Evolutionary conservation across 92 coral and sea anemone species (phyloP).

Genomic region (Palythoa caribaeorum): DNA sequence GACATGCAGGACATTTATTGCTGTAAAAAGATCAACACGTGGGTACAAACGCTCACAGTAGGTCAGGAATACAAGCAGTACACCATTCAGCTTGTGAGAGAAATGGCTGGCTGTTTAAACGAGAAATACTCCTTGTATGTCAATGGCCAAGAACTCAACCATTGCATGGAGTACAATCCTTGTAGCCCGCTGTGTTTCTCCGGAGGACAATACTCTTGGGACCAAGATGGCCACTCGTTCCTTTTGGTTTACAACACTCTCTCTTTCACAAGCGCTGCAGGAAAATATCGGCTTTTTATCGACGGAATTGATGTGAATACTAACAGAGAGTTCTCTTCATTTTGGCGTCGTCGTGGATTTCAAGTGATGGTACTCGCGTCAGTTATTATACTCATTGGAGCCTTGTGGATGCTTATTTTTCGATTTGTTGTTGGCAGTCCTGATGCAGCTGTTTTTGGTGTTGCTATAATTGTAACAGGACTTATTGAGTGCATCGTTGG

Average conservation of each 20-base stretch:
- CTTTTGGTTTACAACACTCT: constrained; percentile 61
- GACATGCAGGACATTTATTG: constrained; percentile 39
- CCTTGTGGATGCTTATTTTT: constrained; percentile 47
- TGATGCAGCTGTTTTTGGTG: constrained; percentile 28
- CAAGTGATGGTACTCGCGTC: constrained; percentile 54
- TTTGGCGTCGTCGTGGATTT: constrained; percentile 67
- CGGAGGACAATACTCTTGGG: constrained; percentile 71
- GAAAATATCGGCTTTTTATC: constrained; percentile 67
- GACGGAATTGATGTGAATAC: constrained; percentile 73
- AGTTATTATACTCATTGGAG: constrained; percentile 37
- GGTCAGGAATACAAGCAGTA: constrained; percentile 62
- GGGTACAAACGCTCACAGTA: constrained; percentile 32
- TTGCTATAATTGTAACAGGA: constrained; percentile 42
- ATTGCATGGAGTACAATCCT: constrained; percentile 57
- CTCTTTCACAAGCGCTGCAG: constrained; percentile 56
- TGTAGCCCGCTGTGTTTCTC: constrained; percentile 77
- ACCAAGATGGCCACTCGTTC: constrained; percentile 70
- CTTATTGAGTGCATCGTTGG: constrained; percentile 35
- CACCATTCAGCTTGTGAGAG: constrained; percentile 63
- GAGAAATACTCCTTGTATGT: constrained; percentile 68
- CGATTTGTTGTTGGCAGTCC: constrained; percentile 37
- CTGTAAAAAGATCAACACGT: constrained; percentile 36
- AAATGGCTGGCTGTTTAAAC: constrained; percentile 60
- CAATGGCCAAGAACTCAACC: constrained; percentile 62
- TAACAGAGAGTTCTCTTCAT: constrained; percentile 62